These are phyloP conservation scores for Drosophila monieri DNA, from an alignment of 2,888 invertebrate species.

Conservation along the genomic window DNA sequence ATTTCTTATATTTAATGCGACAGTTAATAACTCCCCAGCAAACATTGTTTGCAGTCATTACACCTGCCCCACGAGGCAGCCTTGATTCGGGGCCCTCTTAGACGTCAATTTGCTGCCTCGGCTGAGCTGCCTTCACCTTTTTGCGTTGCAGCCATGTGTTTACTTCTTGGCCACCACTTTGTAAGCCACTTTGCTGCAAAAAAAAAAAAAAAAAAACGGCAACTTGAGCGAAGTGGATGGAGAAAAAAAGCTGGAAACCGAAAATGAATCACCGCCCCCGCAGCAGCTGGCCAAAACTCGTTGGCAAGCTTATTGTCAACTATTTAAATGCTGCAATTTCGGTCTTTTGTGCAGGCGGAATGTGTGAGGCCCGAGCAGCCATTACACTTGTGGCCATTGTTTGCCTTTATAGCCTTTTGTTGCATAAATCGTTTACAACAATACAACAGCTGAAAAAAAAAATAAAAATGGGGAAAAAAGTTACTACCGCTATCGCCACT, in stretches of 20 bases:
- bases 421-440: constrained; percentile 57
- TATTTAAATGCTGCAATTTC: constrained; percentile 75
- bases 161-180: constrained; percentile 40
- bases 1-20: constrained; percentile 29
- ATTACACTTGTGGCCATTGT: constrained; percentile 63
- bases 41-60: constrained; percentile 44
- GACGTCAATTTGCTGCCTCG: constrained; percentile 31
- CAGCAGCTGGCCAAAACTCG: constrained; percentile 43
- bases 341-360: constrained; percentile 59
- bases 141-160: constrained; percentile 31
- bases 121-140: constrained; percentile 49
- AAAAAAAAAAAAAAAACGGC: constrained; percentile 16
- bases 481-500: constrained; percentile 27
- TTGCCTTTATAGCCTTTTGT: constrained; percentile 57
- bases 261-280: constrained; percentile 36
- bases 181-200: constrained; percentile 33
- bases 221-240: constrained; percentile 36
- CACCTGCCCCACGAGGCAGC: constrained; percentile 33
- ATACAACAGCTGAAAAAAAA: constrained; percentile 10
- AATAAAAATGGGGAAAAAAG: constrained; percentile 12
- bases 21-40: constrained; percentile 29
- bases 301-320: constrained; percentile 63
- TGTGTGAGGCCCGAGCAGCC: constrained; percentile 56
- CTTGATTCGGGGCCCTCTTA: constrained; percentile 18
- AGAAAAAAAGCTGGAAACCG: constrained; percentile 20